Evolutionary conservation across 2,888 invertebrate species (phyloP), one percentile per base, ranked within the genome.

Genomic region (Heliconius erato): DNA sequence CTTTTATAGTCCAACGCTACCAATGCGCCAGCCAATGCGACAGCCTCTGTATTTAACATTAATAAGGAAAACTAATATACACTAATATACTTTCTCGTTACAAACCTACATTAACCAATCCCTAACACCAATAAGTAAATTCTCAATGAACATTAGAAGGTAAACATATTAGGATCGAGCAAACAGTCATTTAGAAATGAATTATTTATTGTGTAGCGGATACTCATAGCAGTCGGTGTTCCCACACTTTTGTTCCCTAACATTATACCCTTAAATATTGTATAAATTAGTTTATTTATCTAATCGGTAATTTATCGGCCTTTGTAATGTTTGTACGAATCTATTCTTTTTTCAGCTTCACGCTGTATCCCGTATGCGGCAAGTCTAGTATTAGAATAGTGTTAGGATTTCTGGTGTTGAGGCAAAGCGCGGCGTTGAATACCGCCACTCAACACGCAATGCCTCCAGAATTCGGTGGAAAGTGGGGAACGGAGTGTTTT

Each of bases 161-260:
- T 54, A 59, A 59, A 59, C 23, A 59, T 59, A 65, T 26, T 65
- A 77, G 44, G n/a, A n/a, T 16, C 3, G 5, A 77, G 28, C 40
- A 77, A 67, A 77, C 65, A 67, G 44, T 19, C 44, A 65, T 67
- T 77, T 28, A 44, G 19, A 77, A 77, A 77, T 67, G 19, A 40
- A 23, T 9, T 44, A 12, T 71, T 59, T 59, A 35, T 35, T 32
- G 74, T 23, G 32, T 59, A 44, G 26, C 26, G 35, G 76, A 76
- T 35, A 40, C 26, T 63, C 65, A 65, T 40, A 77, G 9, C 76
- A 14, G 2, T 6, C 40, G 80, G 63, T 68, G 16, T 83, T 83
- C 82, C 80, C 83, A 85, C 82, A 79, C 72, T 65, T 79, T 80
- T 79, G 74, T 84, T 82, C 71, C 35, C 28, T 59, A 79, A 81